Conservation (phyloP, 92 coral and sea anemone genomes). For the Palythoa heliodiscus region DNA sequence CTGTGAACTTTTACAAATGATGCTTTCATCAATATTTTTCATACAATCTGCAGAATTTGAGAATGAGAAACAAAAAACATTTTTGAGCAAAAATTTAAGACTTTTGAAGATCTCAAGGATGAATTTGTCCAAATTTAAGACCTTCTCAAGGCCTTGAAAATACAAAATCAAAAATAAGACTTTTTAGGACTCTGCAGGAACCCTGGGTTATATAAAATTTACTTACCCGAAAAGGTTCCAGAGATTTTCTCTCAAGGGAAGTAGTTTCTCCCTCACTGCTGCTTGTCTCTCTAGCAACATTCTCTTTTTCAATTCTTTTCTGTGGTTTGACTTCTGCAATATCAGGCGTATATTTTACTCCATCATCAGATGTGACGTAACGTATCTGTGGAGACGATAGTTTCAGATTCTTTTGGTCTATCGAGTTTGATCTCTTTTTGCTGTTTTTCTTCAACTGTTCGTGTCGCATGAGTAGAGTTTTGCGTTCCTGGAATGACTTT, state of each 20-base stretch:
- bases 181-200: too few species aligned
- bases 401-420: constrained; percentile 40
- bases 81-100: too few species aligned
- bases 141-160: too few species aligned
- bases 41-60: too few species aligned
- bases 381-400: background rate
- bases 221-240: background rate
- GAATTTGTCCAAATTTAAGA: too few species aligned
- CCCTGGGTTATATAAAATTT: background rate
- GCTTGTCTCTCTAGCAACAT: constrained; percentile 12
- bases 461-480: constrained; percentile 65
- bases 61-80: too few species aligned
- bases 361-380: constrained; percentile 7
- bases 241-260: background rate
- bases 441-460: constrained; percentile 60
- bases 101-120: too few species aligned
- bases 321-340: background rate
- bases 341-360: background rate
- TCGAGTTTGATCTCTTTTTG: constrained; percentile 56
- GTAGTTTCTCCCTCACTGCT: background rate
- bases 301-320: background rate
- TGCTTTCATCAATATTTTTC: too few species aligned
- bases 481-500: constrained; percentile 64
- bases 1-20: too few species aligned
- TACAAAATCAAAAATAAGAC: too few species aligned